Conservation (phyloP, 2,113 vertebrate genomes). For the Psettodes erumei region DNA sequence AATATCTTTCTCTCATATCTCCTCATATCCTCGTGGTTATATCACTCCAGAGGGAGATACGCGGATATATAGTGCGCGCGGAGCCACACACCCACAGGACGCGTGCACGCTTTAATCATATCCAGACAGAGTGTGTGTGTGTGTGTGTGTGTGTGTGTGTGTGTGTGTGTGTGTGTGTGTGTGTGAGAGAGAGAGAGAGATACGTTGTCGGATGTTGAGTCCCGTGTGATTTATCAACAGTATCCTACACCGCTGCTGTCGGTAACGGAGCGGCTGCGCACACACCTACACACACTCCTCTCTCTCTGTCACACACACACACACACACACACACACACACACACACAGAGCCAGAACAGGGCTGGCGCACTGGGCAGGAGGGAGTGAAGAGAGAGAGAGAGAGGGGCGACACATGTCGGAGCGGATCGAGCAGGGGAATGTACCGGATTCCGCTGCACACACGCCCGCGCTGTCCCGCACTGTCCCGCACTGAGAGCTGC, state of each 20-base stretch:
- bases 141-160: neutral
- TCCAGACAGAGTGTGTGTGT: neutral
- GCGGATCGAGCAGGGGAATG: constrained; percentile 58
- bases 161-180: neutral
- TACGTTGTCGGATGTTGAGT: constrained; percentile 50
- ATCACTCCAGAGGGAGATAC: constrained; percentile 52
- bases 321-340: constrained; percentile 16
- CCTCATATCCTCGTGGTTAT: constrained; percentile 46
- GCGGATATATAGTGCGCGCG: constrained; percentile 23
- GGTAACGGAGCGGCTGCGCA: constrained; percentile 57
- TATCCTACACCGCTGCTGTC: constrained; percentile 61
- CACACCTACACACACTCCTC: constrained; percentile 54
- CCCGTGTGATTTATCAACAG: constrained; percentile 61
- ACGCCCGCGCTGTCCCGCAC: constrained; percentile 48
- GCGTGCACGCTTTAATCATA: constrained; percentile 66
- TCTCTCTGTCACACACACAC: constrained; percentile 15
- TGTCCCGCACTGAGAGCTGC: constrained; percentile 51
- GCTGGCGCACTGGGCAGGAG: constrained; percentile 42
- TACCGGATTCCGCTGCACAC: constrained; percentile 57
- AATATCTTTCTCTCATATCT: constrained; percentile 24
- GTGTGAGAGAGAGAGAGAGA: constrained; percentile 49
- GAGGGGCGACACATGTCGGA: constrained; percentile 60
- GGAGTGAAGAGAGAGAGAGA: constrained; percentile 15
- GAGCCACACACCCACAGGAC: constrained; percentile 68
- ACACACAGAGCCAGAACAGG: constrained; percentile 23